phyloP scores from a whole-genome alignment of 2,113 vertebrate species.

The Bujurquina vittata region DNA sequence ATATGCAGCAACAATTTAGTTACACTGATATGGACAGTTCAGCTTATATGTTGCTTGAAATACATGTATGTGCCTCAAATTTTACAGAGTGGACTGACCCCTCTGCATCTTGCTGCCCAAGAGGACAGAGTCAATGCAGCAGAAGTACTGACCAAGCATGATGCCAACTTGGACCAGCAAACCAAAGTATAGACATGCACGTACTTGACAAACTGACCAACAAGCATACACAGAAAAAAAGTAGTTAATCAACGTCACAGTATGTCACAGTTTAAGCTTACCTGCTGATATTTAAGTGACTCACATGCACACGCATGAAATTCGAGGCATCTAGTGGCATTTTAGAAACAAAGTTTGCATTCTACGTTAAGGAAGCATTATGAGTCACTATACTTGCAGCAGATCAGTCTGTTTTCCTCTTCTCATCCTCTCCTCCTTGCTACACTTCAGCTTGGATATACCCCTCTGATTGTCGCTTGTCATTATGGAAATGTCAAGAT shows the following conservation, averaged over 20 bases:
- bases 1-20: too few relatives aligned
- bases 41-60: neutral
- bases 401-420: neutral
- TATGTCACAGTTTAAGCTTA: neutral
- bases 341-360: neutral
- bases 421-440: conserved; percentile 3
- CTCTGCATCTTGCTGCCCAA: conserved; percentile 93
- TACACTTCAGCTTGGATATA: conserved; percentile 89
- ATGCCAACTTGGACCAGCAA: conserved; percentile 90
- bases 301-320: neutral
- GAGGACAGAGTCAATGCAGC: conserved; percentile 93
- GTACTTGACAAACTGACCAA: neutral
- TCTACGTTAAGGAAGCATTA: neutral
- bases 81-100: conserved; percentile 89
- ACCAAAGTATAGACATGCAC: conserved; percentile 86
- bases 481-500: conserved; percentile 98
- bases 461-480: conserved; percentile 95
- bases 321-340: conserved; percentile 35
- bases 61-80: conserved; percentile 19
- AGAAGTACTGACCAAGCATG: conserved; percentile 88
- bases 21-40: too few relatives aligned
- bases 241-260: neutral
- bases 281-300: neutral
- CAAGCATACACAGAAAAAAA: neutral
- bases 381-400: neutral